Percentiles rank a stretch among this genome's conserved stretches.
Evolutionary conservation across 2,888 invertebrate species (phyloP).

Genomic region (Disparrhopalites patrizii): DNA sequence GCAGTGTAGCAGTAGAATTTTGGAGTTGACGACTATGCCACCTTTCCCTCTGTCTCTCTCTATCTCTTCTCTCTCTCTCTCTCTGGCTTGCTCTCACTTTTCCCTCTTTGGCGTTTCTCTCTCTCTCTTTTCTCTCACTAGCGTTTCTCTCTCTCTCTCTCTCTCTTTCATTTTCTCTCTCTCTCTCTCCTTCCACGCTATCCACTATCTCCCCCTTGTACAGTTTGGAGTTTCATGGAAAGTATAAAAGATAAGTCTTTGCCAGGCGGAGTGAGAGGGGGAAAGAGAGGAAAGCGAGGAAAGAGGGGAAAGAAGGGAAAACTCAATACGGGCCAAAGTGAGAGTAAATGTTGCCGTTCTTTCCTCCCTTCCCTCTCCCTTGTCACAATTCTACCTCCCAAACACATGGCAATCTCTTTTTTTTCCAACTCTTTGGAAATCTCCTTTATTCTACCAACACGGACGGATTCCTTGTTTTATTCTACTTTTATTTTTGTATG

Average conservation of each 20-base stretch:
- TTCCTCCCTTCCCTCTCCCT: background rate
- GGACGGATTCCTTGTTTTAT: background rate
- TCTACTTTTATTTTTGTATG: background rate
- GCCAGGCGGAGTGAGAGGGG: background rate
- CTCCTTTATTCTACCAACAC: background rate
- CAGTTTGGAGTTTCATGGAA: background rate
- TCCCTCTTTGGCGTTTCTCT: background rate
- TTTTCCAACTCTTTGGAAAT: background rate
- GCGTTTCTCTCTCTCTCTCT: background rate
- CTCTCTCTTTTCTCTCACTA: background rate
- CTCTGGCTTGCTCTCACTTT: background rate
- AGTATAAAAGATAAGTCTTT: no score
- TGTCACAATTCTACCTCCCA: background rate
- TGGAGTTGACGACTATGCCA: no score
- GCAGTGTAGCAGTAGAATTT: no score
- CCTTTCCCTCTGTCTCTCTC: background rate
- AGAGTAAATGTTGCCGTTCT: background rate
- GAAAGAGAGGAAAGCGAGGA: background rate
- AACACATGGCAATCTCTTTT: background rate
- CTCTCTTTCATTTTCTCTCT: background rate
- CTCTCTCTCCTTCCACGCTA: background rate
- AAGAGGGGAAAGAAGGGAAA: background rate
- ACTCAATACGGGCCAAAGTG: background rate
- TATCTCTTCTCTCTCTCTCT: constrained; percentile 3
- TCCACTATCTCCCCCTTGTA: background rate